Evolutionary conservation across 2,888 invertebrate species (phyloP).

Genomic region (Scaptodrosophila latifasciaeformis): DNA sequence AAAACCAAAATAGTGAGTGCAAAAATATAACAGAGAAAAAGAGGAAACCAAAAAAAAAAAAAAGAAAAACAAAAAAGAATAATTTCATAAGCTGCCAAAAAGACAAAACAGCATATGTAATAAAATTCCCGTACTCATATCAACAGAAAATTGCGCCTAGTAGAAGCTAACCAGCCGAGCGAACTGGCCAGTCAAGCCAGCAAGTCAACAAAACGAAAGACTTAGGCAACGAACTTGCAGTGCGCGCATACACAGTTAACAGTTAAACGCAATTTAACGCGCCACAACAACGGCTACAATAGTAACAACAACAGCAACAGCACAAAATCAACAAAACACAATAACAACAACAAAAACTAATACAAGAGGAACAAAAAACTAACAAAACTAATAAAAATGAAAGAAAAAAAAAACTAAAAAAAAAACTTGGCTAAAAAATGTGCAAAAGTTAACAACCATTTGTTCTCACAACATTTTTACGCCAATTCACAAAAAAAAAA

Average conservation of each 20-base stretch:
- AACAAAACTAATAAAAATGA: conserved; percentile 11
- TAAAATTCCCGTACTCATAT: conserved; percentile 1
- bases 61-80: neutral
- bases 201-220: conserved; percentile 17
- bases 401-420: conserved; percentile 11
- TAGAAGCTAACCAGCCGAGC: too few relatives aligned
- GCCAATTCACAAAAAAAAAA: conserved; percentile 57
- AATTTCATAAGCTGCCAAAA: neutral
- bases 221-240: conserved; percentile 38
- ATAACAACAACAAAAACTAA: conserved; percentile 25
- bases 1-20: neutral
- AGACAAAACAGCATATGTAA: too few relatives aligned
- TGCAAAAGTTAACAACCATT: conserved; percentile 66
- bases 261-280: conserved; percentile 10
- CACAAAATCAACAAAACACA: too few relatives aligned
- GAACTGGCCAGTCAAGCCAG: too few relatives aligned
- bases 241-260: conserved; percentile 4
- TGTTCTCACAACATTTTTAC: conserved; percentile 69
- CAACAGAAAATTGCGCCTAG: conserved; percentile 3
- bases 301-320: conserved; percentile 39
- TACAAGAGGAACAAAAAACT: conserved; percentile 8
- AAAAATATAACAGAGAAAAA: too few relatives aligned
- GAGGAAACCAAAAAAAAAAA: too few relatives aligned
- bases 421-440: conserved; percentile 41
- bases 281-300: conserved; percentile 41